Base-by-base conservation (phyloP, 2,888 invertebrate genomes). In the Torymus auratus region DNA sequence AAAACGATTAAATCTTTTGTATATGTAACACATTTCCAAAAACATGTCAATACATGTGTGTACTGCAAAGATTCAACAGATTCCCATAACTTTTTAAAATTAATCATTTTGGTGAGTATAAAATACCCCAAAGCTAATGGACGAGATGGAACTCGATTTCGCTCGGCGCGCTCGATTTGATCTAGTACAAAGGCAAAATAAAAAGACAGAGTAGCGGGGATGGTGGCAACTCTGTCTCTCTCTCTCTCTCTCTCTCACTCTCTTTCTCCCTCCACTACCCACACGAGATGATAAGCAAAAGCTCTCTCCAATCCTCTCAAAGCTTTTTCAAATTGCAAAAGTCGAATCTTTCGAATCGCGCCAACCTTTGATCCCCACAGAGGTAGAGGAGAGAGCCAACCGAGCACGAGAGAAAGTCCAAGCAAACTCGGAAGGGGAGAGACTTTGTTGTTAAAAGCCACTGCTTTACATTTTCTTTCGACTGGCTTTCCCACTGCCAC, bases 381-480 rank as follows among this genome's bases (percentile, higher is more conserved):
- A 15, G 72, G 78, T 69, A 82, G 52, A 23, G 61, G 20, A 65
- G 64, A 17, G 50, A 28, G n/a, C 41, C 41, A 41, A 56, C 13
- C 10, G 50, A 20, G 50, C 14, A 20, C 50, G 11, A 2, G 50
- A 15, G 13, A 72, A 56, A 79, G 65, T 74, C 73, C 67, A 76
- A 73, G 71, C n/a, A 56, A 75, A 79, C 64, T 74, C 65, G 74
- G 1, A 62, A 65, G 60, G 41, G 41, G 73, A 28, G 74, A 70
- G 80, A 77, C 69, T 72, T 79, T 80, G 72, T 76, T 77, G 70
- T 69, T 77, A 73, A 70, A 74, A 69, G 71, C 74, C 69, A 52
- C 81, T 82, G 78, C 80, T 82, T 82, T 80, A 82, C 82, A 80
- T 82, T 80, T 80, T 77, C 89, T 89, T 90, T 89, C 87, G 87